Percentiles rank a stretch among this genome's conserved stretches.
These are phyloP conservation scores for Tachystola acroxantha DNA, from an alignment of 2,888 invertebrate genomes.

Conservation along the genomic window DNA sequence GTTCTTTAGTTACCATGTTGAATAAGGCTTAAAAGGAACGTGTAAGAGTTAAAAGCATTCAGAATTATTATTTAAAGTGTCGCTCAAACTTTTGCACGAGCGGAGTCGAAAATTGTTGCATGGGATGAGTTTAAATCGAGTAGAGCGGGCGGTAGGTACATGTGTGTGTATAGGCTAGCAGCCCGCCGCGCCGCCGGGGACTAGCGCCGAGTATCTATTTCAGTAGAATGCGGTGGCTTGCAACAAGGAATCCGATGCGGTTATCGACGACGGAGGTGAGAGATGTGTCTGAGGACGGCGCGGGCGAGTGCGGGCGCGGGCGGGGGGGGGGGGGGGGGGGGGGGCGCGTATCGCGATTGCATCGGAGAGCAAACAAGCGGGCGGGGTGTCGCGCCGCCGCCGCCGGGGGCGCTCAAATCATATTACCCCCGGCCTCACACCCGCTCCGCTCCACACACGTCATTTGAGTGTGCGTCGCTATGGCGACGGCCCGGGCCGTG, in stretches of 20 bases:
- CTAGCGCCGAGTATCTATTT: conserved; percentile 58
- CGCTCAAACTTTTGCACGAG: conserved; percentile 25
- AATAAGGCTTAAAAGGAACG: conserved; percentile 12
- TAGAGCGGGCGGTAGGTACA: conserved; percentile 6
- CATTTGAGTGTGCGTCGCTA: conserved; percentile 83
- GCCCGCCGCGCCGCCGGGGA: conserved; percentile 3
- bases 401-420: conserved; percentile 71
- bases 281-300: conserved; percentile 53
- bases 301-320: conserved; percentile 34
- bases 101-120: conserved; percentile 42
- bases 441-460: conserved; percentile 75
- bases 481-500: conserved; percentile 82
- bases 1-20: conserved; percentile 24
- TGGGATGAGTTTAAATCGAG: conserved; percentile 29
- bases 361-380: conserved; percentile 78
- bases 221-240: conserved; percentile 72
- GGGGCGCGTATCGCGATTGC: conserved; percentile 73
- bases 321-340: conserved; percentile 32
- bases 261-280: conserved; percentile 73
- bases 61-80: conserved; percentile 10
- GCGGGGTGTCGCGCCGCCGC: conserved; percentile 67
- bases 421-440: conserved; percentile 74
- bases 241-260: conserved; percentile 76
- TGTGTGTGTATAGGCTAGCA: too few relatives aligned
- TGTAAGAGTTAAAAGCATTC: conserved; percentile 1